Evolutionary conservation across 2,113 vertebrate genomes (phyloP).

Genomic region (Saimiri boliviensis): DNA sequence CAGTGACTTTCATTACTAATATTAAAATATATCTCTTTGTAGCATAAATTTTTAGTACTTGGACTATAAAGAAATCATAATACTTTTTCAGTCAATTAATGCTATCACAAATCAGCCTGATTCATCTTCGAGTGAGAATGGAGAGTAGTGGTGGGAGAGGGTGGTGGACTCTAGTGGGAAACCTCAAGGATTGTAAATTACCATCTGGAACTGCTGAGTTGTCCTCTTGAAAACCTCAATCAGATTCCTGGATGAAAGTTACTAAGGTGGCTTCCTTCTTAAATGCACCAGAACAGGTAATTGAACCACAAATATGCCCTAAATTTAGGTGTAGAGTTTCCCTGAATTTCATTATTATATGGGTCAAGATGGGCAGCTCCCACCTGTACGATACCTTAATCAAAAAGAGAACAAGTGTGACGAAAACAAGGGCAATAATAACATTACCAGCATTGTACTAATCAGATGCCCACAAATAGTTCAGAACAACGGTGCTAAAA

Average conservation of each 20-base stretch:
- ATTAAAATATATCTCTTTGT: not conserved
- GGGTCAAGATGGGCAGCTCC: not conserved
- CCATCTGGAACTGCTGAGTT: not conserved
- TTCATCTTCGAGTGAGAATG: not conserved
- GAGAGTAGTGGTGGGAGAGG: not conserved
- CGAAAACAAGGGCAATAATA: constrained; percentile 16
- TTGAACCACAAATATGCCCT: constrained; percentile 39
- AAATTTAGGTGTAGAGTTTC: constrained; percentile 40
- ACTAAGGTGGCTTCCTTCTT: constrained; percentile 46
- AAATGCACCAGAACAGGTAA: constrained; percentile 40
- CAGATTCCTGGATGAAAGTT: constrained; percentile 58
- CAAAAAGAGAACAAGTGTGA: constrained; percentile 19
- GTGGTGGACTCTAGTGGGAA: not conserved
- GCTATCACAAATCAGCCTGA: not conserved
- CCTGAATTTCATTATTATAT: constrained; percentile 20
- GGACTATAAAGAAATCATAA: not conserved
- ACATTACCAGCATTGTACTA: constrained; percentile 38
- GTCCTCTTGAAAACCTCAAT: constrained; percentile 44
- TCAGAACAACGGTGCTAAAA: constrained; percentile 67
- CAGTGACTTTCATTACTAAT: not conserved
- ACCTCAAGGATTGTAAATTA: not conserved
- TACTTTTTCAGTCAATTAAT: constrained; percentile 23
- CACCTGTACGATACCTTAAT: not conserved
- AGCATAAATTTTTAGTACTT: not conserved
- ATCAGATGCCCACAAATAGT: constrained; percentile 65